A percentile compares a stretch with the other conserved stretches of the same genome.
These are phyloP conservation scores for Morelia viridis DNA, from an alignment of 2,797 vertebrate species.

Conservation along the genomic window DNA sequence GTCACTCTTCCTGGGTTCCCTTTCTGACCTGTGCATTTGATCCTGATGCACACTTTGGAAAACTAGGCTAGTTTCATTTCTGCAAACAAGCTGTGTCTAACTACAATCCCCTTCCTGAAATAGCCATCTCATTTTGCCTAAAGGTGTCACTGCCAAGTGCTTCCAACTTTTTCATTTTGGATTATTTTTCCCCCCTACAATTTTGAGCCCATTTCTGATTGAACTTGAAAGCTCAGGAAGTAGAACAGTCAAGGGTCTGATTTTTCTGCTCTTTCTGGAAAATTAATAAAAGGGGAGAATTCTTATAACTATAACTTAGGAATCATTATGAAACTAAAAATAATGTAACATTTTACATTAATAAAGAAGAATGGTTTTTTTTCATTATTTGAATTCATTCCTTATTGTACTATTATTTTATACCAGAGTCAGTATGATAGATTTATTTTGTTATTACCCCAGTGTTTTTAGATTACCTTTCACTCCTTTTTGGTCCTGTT, in stretches of 20 bases:
- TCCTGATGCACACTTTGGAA: not conserved
- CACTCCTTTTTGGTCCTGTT: not conserved
- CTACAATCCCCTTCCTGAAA: not conserved
- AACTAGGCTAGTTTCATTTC: not conserved
- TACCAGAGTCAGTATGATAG: not conserved
- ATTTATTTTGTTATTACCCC: not conserved
- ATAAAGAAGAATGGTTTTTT: not conserved
- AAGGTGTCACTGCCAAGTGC: not conserved
- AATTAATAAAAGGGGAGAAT: not conserved
- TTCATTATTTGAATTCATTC: slow-evolving; percentile 11
- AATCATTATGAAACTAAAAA: not conserved
- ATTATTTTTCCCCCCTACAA: not conserved
- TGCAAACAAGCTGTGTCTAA: not conserved
- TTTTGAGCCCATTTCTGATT: not conserved
- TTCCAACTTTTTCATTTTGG: not conserved
- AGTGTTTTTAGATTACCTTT: not conserved
- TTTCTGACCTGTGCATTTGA: not conserved
- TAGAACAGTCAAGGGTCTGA: not conserved
- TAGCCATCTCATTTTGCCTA: not conserved
- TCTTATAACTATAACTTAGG: not conserved
- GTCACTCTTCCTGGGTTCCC: not conserved
- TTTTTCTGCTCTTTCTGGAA: not conserved
- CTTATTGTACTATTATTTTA: not conserved
- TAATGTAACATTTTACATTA: not conserved
- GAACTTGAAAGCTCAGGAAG: not conserved